Conservation (phyloP, 2,888 invertebrate species). For the Rambutsinella grinnellia region DNA sequence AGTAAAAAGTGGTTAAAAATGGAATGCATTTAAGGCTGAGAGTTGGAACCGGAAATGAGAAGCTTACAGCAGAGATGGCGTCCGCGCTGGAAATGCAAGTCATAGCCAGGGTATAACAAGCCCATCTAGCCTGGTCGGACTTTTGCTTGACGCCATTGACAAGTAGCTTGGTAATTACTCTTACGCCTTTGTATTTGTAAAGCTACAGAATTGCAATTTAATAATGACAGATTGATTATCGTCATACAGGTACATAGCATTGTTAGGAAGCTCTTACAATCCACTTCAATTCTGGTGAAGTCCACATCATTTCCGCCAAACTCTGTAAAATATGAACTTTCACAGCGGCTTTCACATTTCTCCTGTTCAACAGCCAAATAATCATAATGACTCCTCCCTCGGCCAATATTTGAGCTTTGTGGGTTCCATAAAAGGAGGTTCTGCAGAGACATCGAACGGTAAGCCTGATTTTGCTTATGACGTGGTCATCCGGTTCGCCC, state of each 20-base stretch:
- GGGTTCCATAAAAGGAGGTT: constrained; percentile 56
- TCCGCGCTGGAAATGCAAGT: constrained; percentile 46
- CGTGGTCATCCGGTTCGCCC: constrained; percentile 18
- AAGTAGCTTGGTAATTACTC: constrained; percentile 46
- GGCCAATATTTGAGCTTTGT: constrained; percentile 52
- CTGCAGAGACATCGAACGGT: constrained; percentile 42
- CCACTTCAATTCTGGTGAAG: constrained; percentile 39
- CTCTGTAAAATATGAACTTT: constrained; percentile 51
- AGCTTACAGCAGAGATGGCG: constrained; percentile 48
- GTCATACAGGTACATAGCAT: background rate
- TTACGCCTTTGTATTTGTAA: constrained; percentile 44
- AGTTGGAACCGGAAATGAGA: too few relatives aligned
- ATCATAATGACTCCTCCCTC: constrained; percentile 49
- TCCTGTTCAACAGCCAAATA: constrained; percentile 58
- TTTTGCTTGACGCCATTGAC: constrained; percentile 20
- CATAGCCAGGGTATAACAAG: constrained; percentile 56
- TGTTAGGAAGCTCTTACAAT: constrained; percentile 34
- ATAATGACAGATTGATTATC: background rate
- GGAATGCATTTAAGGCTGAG: too few relatives aligned
- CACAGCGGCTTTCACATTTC: constrained; percentile 41
- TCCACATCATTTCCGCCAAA: constrained; percentile 60
- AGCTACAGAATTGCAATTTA: constrained; percentile 44
- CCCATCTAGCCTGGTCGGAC: constrained; percentile 59
- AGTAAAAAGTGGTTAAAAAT: constrained; percentile 13
- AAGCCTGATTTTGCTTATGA: background rate